Conservation (phyloP, 2,113 vertebrate species). For the Megaceryle maxima region DNA sequence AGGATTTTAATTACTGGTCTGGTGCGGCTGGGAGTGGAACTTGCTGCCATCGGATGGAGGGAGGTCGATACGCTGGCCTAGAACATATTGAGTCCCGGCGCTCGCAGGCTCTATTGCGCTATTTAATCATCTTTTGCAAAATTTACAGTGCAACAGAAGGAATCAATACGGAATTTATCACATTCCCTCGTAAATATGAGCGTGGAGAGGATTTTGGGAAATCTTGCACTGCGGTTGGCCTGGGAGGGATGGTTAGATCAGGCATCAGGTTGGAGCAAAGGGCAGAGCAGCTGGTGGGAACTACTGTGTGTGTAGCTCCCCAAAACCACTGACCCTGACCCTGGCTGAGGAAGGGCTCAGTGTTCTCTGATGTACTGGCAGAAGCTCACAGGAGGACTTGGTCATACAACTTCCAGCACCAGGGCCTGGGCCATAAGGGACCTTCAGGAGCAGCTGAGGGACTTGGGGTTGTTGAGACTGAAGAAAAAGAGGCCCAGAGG, state of each 20-base stretch:
- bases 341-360: background rate
- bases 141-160: conserved; percentile 76
- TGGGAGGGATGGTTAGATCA: background rate
- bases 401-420: background rate
- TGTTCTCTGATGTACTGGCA: background rate
- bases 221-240: conserved; percentile 25
- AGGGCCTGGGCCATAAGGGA: background rate
- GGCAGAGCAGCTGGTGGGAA: background rate
- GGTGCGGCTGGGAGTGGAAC: conserved; percentile 65
- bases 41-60: conserved; percentile 61
- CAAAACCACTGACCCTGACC: background rate
- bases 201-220: conserved; percentile 44
- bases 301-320: background rate
- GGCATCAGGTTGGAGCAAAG: background rate
- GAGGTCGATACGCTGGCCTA: conserved; percentile 73
- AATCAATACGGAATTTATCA: conserved; percentile 81
- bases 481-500: background rate
- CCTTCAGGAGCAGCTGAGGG: background rate
- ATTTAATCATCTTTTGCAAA: conserved; percentile 85
- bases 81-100: conserved; percentile 76
- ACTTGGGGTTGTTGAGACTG: background rate
- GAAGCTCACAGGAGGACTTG: no score
- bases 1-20: conserved; percentile 79
- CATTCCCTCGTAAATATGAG: conserved; percentile 74
- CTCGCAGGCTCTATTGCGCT: conserved; percentile 75